Percentiles rank a stretch among this genome's conserved stretches.
Evolutionary conservation across 2,797 vertebrate species (phyloP).

Genomic region (Arnoldichthys spilopterus): DNA sequence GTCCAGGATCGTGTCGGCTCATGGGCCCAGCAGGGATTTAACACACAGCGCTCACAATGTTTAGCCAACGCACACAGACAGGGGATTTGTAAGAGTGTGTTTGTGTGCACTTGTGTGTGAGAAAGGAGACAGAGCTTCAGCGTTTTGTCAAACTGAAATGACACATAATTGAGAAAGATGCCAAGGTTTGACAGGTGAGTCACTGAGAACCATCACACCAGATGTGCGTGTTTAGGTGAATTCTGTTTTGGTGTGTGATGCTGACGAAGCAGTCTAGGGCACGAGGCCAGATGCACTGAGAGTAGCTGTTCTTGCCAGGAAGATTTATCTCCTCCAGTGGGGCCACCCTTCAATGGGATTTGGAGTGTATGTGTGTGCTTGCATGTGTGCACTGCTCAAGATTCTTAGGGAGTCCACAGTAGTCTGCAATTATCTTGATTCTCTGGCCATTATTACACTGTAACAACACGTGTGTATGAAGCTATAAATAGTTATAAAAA

Average conservation of each 20-base stretch:
- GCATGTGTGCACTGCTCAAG: slow-evolving; percentile 5
- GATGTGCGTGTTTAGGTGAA: background rate
- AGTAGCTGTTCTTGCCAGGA: background rate
- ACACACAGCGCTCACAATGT: slow-evolving; percentile 47
- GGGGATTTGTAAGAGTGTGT: slow-evolving; percentile 16
- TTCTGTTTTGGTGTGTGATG: background rate
- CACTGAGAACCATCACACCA: background rate
- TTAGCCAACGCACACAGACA: slow-evolving; percentile 45
- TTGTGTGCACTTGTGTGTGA: background rate
- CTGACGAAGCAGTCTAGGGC: slow-evolving; percentile 15
- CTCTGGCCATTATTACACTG: background rate
- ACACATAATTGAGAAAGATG: background rate
- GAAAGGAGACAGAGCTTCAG: background rate
- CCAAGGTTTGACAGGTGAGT: slow-evolving; percentile 21
- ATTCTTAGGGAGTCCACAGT: background rate
- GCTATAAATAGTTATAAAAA: background rate
- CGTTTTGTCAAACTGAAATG: background rate
- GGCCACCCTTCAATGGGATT: background rate
- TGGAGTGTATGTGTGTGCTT: background rate
- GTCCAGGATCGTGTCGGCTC: slow-evolving; percentile 48
- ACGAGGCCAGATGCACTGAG: background rate
- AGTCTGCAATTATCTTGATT: background rate
- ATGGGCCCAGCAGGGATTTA: slow-evolving; percentile 53
- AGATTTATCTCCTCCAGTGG: background rate
- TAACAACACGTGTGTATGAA: background rate